Evolutionary conservation across 2,888 invertebrate species (phyloP).

Genomic region (Lamellibrachia columna): DNA sequence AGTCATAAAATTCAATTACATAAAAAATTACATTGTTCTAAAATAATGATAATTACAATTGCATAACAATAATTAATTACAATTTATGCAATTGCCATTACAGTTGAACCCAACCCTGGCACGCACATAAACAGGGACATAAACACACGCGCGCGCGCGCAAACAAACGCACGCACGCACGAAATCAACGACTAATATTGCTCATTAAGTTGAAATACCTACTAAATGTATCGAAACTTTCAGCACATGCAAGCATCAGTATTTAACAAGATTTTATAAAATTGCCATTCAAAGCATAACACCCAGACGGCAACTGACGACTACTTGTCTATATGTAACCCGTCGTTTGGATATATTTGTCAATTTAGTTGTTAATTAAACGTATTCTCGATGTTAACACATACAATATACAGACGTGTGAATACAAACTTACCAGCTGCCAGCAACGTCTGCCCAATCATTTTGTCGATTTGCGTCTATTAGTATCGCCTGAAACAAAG

Average conservation of each 20-base stretch:
- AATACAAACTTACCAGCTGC: neutral
- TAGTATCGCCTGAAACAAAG: neutral
- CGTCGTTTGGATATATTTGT: neutral
- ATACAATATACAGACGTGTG: neutral
- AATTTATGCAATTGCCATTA: neutral
- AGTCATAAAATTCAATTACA: too few relatives aligned
- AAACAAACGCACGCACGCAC: neutral
- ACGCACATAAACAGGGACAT: neutral
- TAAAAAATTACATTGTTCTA: too few relatives aligned
- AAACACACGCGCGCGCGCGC: neutral
- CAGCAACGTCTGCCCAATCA: conserved; percentile 8
- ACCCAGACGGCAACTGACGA: neutral
- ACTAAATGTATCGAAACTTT: too few relatives aligned
- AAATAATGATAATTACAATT: too few relatives aligned
- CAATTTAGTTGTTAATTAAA: neutral
- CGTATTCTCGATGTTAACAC: neutral
- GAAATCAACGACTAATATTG: neutral
- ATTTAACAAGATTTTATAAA: too few relatives aligned
- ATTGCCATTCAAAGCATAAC: neutral
- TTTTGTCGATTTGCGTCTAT: neutral
- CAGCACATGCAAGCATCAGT: too few relatives aligned
- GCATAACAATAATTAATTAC: neutral
- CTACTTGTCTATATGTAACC: neutral
- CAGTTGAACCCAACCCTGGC: neutral
- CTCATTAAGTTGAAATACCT: too few relatives aligned